Base-by-base conservation (phyloP, 2,888 invertebrate genomes). In the Coremacera marginata region DNA sequence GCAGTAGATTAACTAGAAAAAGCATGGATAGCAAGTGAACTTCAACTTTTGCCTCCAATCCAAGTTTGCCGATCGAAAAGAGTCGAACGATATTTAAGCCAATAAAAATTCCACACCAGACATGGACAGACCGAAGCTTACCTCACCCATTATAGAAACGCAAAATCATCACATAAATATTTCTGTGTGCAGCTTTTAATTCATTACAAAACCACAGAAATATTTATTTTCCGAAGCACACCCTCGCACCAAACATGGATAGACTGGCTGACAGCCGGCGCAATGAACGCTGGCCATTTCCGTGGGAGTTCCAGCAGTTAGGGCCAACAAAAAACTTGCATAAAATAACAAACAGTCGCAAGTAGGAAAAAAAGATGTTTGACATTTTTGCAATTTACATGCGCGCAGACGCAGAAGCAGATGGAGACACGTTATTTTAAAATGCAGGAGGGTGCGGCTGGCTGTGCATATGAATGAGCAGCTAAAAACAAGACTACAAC, bases 321-420 rank as follows among this genome's bases (percentile, higher is more conserved):
- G 27, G 52, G 49, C 27, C 49, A 52, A 52, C 49, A 44, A 19
- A 70, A 70, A n/a, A 44, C n/a, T 19, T n/a, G 37, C 71, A 57
- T 34, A 5, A 31, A 31, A 31, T 3, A 57, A 25, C n/a, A 37
- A 57, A 25, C n/a, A 37, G 37, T 25, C 37, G 22, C 71, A 60
- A 44, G 71, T 25, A 71, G 49, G 14, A 27, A 62, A 67, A 49
- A 55, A 72, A 72, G 72, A 72, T 72, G 72, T 62, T 72, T 72
- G 72, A 72, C 72, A 72, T 72, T 72, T 67, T 72, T 72, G 72
- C 72, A 72, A 62, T 72, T 72, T 72, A 62, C 72, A 49, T 72
- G 60, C 72, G 72, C 72, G 16, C 52, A 51, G 65, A 65, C 65
- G 44, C 65, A 37, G 51, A 16, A 51, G 52, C 44, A 44, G 44